phyloP scores from a whole-genome alignment of 1,140 invertebrate species.

The Gonatopus flavifemur region DNA sequence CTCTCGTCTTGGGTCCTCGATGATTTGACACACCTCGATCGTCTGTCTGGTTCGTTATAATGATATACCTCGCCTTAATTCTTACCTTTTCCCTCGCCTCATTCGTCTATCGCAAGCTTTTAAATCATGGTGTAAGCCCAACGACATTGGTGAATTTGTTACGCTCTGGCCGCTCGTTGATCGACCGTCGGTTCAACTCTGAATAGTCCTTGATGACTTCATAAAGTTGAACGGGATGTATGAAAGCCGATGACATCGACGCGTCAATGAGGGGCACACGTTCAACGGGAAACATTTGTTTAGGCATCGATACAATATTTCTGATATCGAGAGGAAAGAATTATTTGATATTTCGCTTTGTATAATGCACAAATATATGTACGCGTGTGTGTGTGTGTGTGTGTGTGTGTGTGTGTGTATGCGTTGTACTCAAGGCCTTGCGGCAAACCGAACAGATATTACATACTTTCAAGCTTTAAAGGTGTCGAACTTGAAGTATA shows the following conservation, averaged over 20 bases:
- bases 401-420: not conserved
- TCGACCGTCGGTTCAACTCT: slow-evolving; percentile 28
- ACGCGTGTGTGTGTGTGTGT: not conserved
- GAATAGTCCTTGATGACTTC: slow-evolving; percentile 54
- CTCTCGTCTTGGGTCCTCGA: too few relatives aligned
- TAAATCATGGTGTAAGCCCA: slow-evolving; percentile 15
- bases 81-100: not conserved
- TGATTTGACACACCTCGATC: slow-evolving; percentile 20
- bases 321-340: too few relatives aligned
- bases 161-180: slow-evolving; percentile 32
- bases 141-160: slow-evolving; percentile 43
- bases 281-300: too few relatives aligned
- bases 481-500: slow-evolving; percentile 43
- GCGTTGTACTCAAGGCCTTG: too few relatives aligned
- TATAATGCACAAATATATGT: not conserved
- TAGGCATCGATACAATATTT: too few relatives aligned
- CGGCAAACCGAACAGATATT: too few relatives aligned
- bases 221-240: slow-evolving; percentile 34
- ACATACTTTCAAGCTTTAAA: slow-evolving; percentile 39
- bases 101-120: slow-evolving; percentile 8
- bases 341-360: not conserved
- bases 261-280: too few relatives aligned
- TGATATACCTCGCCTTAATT: not conserved
- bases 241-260: not conserved
- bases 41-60: slow-evolving; percentile 17